These are phyloP conservation scores for Hemicentrotus pulcherrimus DNA, from an alignment of 35 echinoderm and acorn worm genomes.

Conservation along the genomic window DNA sequence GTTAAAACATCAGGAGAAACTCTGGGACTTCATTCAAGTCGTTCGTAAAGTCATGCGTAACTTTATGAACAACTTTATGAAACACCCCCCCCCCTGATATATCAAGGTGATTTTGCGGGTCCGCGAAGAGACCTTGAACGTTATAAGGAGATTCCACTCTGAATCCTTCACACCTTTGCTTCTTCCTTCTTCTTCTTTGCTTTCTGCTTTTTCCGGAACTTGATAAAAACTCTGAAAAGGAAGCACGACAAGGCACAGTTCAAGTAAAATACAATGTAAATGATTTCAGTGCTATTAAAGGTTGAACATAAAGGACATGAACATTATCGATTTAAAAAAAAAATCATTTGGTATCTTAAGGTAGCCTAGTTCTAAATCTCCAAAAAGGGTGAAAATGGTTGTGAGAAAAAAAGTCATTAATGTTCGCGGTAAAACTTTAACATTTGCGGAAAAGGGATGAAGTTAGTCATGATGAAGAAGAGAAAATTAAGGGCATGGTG, in stretches of 20 bases:
- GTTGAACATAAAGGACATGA: neutral
- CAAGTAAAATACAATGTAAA: neutral
- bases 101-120: too few relatives aligned
- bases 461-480: too few relatives aligned
- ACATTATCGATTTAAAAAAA: neutral
- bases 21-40: too few relatives aligned
- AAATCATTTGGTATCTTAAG: neutral
- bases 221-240: neutral
- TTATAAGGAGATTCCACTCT: neutral
- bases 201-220: conserved; percentile 6
- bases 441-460: too few relatives aligned
- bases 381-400: neutral
- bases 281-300: neutral
- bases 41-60: too few relatives aligned
- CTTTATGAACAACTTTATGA: too few relatives aligned
- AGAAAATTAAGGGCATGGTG: neutral
- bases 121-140: too few relatives aligned
- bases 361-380: neutral
- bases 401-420: neutral
- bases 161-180: neutral
- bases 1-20: too few relatives aligned
- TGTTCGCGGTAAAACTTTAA: too few relatives aligned
- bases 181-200: neutral
- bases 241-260: neutral
- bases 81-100: too few relatives aligned